A percentile compares a stretch with the other conserved stretches of the same genome.
Evolutionary conservation across 2,113 vertebrate genomes (phyloP).

Genomic region (Ia io): DNA sequence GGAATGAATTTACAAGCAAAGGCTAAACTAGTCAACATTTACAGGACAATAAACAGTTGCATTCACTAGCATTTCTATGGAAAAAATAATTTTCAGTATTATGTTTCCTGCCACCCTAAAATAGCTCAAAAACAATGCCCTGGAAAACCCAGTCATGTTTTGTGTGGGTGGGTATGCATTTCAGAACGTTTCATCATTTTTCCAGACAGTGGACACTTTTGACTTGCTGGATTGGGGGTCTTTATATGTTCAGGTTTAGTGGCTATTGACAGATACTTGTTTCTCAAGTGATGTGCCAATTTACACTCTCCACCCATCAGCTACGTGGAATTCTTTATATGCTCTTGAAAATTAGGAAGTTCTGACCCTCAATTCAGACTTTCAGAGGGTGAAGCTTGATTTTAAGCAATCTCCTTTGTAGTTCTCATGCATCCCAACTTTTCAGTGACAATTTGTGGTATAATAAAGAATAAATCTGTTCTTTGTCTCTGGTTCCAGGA

Average conservation of each 20-base stretch:
- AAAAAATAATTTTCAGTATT: constrained; percentile 3
- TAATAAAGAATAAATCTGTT: neutral
- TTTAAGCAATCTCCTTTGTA: neutral
- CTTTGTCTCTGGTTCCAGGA: neutral
- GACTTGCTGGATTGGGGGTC: neutral
- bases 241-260: neutral
- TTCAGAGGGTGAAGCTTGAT: neutral
- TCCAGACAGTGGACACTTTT: neutral
- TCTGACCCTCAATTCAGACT: neutral
- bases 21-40: neutral
- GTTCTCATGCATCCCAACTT: neutral
- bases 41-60: neutral
- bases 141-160: neutral
- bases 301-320: neutral
- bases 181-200: neutral
- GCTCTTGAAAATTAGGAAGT: neutral
- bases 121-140: neutral
- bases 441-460: neutral
- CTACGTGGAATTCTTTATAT: neutral
- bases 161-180: neutral
- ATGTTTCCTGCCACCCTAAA: neutral
- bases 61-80: neutral
- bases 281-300: neutral
- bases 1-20: constrained; percentile 21
- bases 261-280: neutral